A percentile compares a stretch with the other conserved stretches of the same genome.
Evolutionary conservation across 2,113 vertebrate species (phyloP).

Genomic region (Trematocara macrostoma): DNA sequence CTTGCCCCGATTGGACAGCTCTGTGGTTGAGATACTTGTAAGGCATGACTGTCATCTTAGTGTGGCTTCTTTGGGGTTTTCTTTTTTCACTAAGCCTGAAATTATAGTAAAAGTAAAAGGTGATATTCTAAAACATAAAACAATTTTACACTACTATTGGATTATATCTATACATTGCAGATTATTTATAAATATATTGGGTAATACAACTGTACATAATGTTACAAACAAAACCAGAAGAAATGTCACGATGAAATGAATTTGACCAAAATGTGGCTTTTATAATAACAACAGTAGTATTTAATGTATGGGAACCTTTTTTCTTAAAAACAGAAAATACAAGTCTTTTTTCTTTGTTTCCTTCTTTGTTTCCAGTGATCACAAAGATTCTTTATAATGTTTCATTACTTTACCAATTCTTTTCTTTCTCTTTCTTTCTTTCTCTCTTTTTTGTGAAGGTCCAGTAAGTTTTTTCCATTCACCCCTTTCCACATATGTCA

Average conservation of each 20-base stretch:
- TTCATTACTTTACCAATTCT: not conserved
- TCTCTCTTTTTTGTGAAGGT: not conserved
- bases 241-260: not conserved
- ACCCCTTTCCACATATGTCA: not conserved
- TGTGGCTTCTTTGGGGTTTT: not conserved
- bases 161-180: not conserved
- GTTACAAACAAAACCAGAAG: not conserved
- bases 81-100: not conserved
- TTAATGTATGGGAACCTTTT: not conserved
- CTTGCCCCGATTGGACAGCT: not conserved
- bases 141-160: not conserved
- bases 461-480: not conserved
- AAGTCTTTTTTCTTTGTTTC: not conserved
- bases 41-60: not conserved
- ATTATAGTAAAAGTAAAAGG: not conserved
- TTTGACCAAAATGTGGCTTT: not conserved
- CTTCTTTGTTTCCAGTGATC: not conserved
- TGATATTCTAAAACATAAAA: not conserved
- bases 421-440: not conserved
- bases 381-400: not conserved
- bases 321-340: not conserved
- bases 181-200: not conserved
- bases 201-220: not conserved
- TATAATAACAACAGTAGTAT: not conserved
- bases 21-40: not conserved